A percentile compares a stretch with the other conserved stretches of the same genome.
Evolutionary conservation across 92 coral and sea anemone genomes (phyloP).

Genomic region (Metridium senile): DNA sequence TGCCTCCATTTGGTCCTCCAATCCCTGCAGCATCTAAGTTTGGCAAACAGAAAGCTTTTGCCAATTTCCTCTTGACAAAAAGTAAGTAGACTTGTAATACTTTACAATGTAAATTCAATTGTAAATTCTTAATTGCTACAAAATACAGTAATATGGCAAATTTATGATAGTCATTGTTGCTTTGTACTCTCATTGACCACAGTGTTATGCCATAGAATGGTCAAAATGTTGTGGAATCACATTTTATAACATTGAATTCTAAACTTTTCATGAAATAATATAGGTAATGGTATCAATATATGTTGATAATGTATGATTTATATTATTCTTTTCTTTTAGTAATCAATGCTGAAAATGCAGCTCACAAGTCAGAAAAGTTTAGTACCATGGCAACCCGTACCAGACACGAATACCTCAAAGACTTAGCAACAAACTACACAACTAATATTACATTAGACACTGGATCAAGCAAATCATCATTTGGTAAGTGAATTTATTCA

Average conservation of each 20-base stretch:
- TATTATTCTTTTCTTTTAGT: slow-evolving; percentile 41
- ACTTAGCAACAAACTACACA: slow-evolving; percentile 83
- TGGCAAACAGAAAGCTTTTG: slow-evolving; percentile 88
- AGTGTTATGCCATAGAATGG: too few relatives aligned
- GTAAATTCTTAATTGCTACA: not conserved
- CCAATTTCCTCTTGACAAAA: slow-evolving; percentile 86
- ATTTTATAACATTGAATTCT: too few relatives aligned
- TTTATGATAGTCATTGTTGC: too few relatives aligned
- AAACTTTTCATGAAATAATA: too few relatives aligned
- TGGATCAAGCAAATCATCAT: slow-evolving; percentile 77
- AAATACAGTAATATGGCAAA: not conserved
- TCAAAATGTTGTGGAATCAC: too few relatives aligned
- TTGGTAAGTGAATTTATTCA: slow-evolving; percentile 63
- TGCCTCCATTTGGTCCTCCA: slow-evolving; percentile 98
- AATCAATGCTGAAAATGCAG: slow-evolving; percentile 99
- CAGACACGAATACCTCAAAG: slow-evolving; percentile 94
- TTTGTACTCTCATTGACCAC: too few relatives aligned
- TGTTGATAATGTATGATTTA: not conserved
- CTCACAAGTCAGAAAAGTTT: slow-evolving; percentile 97
- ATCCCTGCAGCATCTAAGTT: slow-evolving; percentile 93
- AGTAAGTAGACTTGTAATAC: slow-evolving; percentile 43
- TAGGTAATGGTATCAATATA: not conserved
- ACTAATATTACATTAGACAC: slow-evolving; percentile 87
- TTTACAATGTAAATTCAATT: not conserved
- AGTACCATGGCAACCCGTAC: slow-evolving; percentile 99